Base-by-base conservation (phyloP, 2,797 vertebrate species). In the Mus spretus region DNA sequence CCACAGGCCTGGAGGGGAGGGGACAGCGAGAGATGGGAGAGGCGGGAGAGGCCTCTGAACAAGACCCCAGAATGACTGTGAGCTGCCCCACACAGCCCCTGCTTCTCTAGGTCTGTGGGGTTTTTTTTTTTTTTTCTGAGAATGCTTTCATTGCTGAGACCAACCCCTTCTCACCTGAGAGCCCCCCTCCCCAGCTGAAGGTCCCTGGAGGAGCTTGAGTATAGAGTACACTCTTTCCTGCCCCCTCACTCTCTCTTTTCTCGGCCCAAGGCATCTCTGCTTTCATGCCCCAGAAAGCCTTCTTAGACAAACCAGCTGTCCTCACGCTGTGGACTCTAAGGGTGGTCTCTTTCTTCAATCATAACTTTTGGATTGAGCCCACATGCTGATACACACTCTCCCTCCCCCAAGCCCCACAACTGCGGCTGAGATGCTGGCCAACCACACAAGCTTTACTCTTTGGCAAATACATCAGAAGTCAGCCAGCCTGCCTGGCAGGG, bases 131-230 rank as follows among this genome's bases (percentile, higher is more conserved):
- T 37, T 24, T 81, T 34, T 37, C 34, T 31, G 78, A 90, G 40
- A 34, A 14, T 4, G 6, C 9, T 6, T 9, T 82, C 19, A 1
- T 11, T 24, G n/a, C 10, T 31, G n/a, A 1, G 1, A 14, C 20
- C 40, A 31, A 13, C 0, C 22, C 28, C 63, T 28, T 1, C 13
- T 0, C 28, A 4, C 63, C 63, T 34, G 13, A 65, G 28, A 34
- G 3, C 31, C 2, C 31, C 65, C 65, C 2, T n/a, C 2, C 40
- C 59, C 34, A 24, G 3, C 4, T 24, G 53, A 50, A 28, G 13
- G 28, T n/a, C 53, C 26, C 26, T 14, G 1, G 15, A 74, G 6
- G 28, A 11, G 0, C 17, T 0, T 1, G 67, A 70, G 34, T 10
- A n/a, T 37, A 70, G 34, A 70, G 3, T 11, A 7, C 1, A 9